A percentile compares a stretch with the other conserved stretches of the same genome.
These are phyloP conservation scores for Thripadectes ignobilis DNA, from an alignment of 2,797 vertebrate genomes.

Conservation along the genomic window DNA sequence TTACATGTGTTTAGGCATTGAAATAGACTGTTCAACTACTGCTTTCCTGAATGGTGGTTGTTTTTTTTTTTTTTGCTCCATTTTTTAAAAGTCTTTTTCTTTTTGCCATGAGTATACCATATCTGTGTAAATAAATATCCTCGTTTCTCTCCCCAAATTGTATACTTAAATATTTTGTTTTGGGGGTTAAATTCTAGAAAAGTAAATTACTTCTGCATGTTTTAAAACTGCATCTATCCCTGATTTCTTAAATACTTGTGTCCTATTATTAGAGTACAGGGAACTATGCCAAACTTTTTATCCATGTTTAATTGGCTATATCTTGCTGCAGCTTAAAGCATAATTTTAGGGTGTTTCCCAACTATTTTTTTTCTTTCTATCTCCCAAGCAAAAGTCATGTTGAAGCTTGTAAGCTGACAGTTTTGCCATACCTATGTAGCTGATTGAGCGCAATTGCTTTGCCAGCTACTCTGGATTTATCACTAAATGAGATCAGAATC, in stretches of 20 bases:
- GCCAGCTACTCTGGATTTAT: not conserved
- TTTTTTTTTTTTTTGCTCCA: not conserved
- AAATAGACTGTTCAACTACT: not conserved
- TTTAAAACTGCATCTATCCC: not conserved
- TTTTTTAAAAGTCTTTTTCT: not conserved
- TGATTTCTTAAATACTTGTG: not conserved
- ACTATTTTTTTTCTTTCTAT: not conserved
- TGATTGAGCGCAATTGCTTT: not conserved
- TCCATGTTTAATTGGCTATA: not conserved
- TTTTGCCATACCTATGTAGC: not conserved
- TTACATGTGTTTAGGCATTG: not conserved
- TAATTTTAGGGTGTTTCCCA: slow-evolving; percentile 9
- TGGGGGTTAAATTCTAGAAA: not conserved
- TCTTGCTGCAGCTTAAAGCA: not conserved
- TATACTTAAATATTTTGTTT: not conserved
- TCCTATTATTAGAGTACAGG: not conserved
- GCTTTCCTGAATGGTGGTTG: not conserved
- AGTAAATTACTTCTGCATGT: not conserved
- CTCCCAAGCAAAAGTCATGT: not conserved
- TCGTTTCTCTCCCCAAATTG: not conserved
- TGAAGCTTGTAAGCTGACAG: not conserved
- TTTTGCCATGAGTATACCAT: not conserved
- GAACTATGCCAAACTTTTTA: not conserved
- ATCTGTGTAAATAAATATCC: not conserved
- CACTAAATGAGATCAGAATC: not conserved